phyloP scores from a whole-genome alignment of 1,140 invertebrate genomes.

The Aphelenchoides besseyi region DNA sequence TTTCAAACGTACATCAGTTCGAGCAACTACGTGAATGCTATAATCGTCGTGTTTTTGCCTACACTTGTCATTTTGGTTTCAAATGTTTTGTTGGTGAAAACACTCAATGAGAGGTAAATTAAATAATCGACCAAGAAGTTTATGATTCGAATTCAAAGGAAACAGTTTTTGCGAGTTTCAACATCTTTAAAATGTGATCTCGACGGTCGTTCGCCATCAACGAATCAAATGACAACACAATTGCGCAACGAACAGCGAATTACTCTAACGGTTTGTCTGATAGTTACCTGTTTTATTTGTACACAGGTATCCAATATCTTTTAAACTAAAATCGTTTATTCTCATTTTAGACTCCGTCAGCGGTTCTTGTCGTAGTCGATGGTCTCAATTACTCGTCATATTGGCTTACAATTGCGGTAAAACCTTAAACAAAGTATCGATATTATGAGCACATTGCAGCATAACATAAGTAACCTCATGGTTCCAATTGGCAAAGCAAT shows the following conservation, averaged over 20 bases:
- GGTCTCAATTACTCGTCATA: neutral
- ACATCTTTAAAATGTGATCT: conserved; percentile 1
- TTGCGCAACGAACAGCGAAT: conserved; percentile 19
- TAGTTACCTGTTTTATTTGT: conserved; percentile 28
- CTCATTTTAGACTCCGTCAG: conserved; percentile 23
- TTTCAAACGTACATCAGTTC: conserved; percentile 16
- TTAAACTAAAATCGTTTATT: neutral
- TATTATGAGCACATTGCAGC: neutral
- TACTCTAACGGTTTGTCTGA: conserved; percentile 31
- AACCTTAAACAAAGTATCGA: neutral
- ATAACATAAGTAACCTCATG: conserved; percentile 24
- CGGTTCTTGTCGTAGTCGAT: neutral
- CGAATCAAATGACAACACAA: conserved; percentile 18
- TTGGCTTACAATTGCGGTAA: conserved; percentile 14
- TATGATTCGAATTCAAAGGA: no score
- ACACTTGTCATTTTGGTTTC: conserved; percentile 24
- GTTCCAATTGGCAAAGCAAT: conserved; percentile 28
- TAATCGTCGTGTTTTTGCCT: conserved; percentile 30
- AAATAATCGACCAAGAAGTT: neutral
- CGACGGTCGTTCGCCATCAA: neutral
- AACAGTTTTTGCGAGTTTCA: conserved; percentile 24
- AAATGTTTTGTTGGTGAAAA: conserved; percentile 23
- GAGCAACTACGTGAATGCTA: conserved; percentile 23
- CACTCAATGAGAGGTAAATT: conserved; percentile 22
- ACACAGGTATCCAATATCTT: conserved; percentile 13